These are phyloP conservation scores for Autographa gamma DNA, from an alignment of 2,888 invertebrate species.

Conservation along the genomic window DNA sequence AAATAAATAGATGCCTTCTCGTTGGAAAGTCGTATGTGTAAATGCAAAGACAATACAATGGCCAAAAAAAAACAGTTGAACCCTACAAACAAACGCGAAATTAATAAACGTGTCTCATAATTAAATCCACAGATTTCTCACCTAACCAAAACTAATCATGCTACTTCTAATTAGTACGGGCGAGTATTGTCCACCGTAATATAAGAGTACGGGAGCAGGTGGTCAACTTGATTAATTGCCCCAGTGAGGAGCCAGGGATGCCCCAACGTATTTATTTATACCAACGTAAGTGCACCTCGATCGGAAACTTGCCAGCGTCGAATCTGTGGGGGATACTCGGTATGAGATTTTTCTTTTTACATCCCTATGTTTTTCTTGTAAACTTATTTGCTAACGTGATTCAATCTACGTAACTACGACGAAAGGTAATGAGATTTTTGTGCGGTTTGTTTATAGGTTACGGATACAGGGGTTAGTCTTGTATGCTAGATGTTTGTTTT, in stretches of 20 bases:
- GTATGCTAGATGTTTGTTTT: slow-evolving; percentile 22
- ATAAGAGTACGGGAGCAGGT: slow-evolving; percentile 80
- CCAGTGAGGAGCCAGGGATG: slow-evolving; percentile 69
- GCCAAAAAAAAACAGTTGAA: too few relatives aligned
- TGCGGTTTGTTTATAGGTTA: slow-evolving; percentile 48
- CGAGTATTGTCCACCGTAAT: slow-evolving; percentile 64
- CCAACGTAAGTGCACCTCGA: slow-evolving; percentile 67
- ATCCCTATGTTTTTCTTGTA: slow-evolving; percentile 56
- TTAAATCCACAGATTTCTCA: background rate
- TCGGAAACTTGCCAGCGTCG: slow-evolving; percentile 66
- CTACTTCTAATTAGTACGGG: slow-evolving; percentile 59
- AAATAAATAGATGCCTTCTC: too few relatives aligned
- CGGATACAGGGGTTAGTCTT: slow-evolving; percentile 27
- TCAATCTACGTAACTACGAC: slow-evolving; percentile 56
- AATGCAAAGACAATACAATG: too few relatives aligned
- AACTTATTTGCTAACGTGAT: slow-evolving; percentile 54
- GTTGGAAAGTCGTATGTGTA: too few relatives aligned
- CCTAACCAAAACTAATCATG: slow-evolving; percentile 23
- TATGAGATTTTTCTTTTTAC: slow-evolving; percentile 60
- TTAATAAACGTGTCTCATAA: slow-evolving; percentile 2
- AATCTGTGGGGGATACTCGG: slow-evolving; percentile 65
- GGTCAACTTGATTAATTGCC: slow-evolving; percentile 81
- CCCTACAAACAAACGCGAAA: too few relatives aligned
- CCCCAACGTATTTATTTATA: slow-evolving; percentile 77
- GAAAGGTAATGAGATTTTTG: slow-evolving; percentile 54